A percentile compares a stretch with the other conserved stretches of the same genome.
Evolutionary conservation across 2,113 vertebrate species (phyloP).

Genomic region (Xiphophorus couchianus): DNA sequence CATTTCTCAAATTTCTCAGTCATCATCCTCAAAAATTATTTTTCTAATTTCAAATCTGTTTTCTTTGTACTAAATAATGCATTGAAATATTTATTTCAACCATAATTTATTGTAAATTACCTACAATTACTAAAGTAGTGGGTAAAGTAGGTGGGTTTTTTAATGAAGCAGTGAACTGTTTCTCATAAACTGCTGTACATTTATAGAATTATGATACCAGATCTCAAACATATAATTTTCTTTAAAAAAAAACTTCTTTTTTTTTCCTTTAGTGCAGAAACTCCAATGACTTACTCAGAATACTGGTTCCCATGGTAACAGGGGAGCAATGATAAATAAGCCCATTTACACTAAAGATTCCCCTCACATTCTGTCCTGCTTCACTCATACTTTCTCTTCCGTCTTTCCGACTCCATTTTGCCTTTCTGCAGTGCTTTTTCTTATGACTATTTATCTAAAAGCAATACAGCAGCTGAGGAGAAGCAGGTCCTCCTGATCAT

Average conservation of each 20-base stretch:
- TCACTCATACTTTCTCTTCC: slow-evolving; percentile 40
- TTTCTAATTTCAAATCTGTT: neutral
- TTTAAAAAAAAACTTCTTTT: too few species aligned
- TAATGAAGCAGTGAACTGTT: too few species aligned
- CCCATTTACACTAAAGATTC: slow-evolving; percentile 80
- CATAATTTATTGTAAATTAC: neutral
- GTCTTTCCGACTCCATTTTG: slow-evolving; percentile 27
- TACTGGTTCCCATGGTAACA: slow-evolving; percentile 84
- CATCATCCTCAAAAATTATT: neutral
- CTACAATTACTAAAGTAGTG: neutral
- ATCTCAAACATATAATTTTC: neutral
- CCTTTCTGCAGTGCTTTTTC: slow-evolving; percentile 1
- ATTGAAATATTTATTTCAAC: neutral
- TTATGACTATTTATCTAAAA: slow-evolving; percentile 7
- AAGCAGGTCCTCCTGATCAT: neutral
- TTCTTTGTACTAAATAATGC: neutral
- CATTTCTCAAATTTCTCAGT: neutral
- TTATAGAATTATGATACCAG: neutral
- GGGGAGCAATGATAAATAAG: slow-evolving; percentile 85
- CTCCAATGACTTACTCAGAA: slow-evolving; percentile 76
- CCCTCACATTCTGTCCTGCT: slow-evolving; percentile 78
- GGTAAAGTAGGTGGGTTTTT: too few species aligned
- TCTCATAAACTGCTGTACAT: too few species aligned
- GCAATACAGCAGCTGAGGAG: neutral
- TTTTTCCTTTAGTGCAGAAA: neutral